Base-by-base conservation (phyloP, 1,140 invertebrate genomes). In the Artemia franciscana region DNA sequence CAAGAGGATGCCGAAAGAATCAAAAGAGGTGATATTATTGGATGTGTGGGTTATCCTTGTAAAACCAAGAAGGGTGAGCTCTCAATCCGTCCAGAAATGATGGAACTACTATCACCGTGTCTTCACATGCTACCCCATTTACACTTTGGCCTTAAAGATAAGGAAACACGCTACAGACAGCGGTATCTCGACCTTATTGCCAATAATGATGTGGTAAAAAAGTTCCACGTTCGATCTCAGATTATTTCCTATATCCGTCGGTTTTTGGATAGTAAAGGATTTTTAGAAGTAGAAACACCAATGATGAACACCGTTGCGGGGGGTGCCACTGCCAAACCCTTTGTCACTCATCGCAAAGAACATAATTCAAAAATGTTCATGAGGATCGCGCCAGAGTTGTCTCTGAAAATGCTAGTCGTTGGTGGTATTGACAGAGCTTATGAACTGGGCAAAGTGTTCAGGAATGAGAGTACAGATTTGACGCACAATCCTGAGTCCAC, bases 301-400 rank as follows among this genome's bases (percentile, higher is more conserved):
- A 91, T 99, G 83, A 98, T 99, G 93, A 98, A 96, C 71, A 90
- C 94, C 84, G 95, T 98, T 66, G 83, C 95, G 60, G 96, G 96
- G 65, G 96, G 96, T 23, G 95, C 95, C 5, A 90, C 91, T 28
- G 96, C 96, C 3, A 98, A 98, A 76, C 96, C 96, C 1, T 99
- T 99, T 71, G 78, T 97, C 1, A 99, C 96, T 2, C 91, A 98
- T 77, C 96, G 99, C 76, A 99, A 99, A 77, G 95, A 98, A 62
- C 77, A 99, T 0, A 86, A 96, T 71, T 88, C 97, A 85, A 85
- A 98, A 73, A 76, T 99, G 24, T 98, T 83, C 71, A 91, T 99
- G 86, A 82, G 96, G 70, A 87, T 99, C 65, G 95, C 96, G 3
- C 96, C 96, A 3, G 95, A 99, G 76, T 77, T 99, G 18, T 98